Conservation (phyloP, 2,888 invertebrate species). For the Orgyia antiqua region DNA sequence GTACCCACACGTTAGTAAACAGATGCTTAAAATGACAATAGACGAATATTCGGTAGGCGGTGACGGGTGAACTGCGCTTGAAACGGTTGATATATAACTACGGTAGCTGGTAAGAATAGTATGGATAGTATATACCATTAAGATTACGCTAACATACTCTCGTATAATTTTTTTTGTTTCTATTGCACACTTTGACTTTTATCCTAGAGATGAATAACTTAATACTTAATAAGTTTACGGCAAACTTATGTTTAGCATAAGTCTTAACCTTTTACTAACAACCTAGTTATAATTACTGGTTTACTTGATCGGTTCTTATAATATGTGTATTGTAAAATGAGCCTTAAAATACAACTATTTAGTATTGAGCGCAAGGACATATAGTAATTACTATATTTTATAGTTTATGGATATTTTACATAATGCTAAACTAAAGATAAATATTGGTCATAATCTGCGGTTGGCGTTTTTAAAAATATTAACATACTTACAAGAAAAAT, state of each 20-base stretch:
- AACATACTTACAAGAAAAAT: no score
- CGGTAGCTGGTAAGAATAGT: conserved; percentile 30
- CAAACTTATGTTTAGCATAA: neutral
- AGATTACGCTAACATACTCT: neutral
- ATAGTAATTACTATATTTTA: no score
- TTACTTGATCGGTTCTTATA: neutral
- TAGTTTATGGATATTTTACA: no score
- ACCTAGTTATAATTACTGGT: neutral
- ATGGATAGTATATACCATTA: no score
- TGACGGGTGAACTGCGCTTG: conserved; percentile 51
- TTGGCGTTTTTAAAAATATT: no score
- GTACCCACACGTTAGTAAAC: conserved; percentile 45
- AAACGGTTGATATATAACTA: conserved; percentile 16
- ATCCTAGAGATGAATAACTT: no score
- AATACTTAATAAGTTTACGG: neutral
- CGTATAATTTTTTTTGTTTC: no score
- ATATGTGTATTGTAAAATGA: neutral
- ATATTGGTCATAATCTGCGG: no score
- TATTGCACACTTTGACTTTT: no score
- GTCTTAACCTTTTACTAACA: neutral
- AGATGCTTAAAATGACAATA: conserved; percentile 64
- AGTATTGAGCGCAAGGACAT: neutral
- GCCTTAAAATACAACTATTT: neutral
- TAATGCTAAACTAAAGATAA: no score
- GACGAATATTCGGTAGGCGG: conserved; percentile 70